Base-by-base conservation (phyloP, 35 echinoderm and acorn worm genomes). In the Eucidaris tribuloides region DNA sequence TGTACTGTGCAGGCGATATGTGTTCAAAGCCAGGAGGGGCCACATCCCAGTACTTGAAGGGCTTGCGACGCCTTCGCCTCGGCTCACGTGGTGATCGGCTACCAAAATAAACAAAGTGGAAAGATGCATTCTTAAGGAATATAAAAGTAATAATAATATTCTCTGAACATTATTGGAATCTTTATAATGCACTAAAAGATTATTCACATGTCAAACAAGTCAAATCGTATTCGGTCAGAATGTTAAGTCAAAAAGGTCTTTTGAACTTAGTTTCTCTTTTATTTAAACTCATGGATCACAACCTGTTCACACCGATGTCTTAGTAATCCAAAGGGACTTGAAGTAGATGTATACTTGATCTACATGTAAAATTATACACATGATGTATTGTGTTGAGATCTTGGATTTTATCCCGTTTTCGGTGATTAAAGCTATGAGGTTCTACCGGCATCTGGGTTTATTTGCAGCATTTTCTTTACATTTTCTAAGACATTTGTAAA, bases 21-120 rank as follows among this genome's bases (percentile, higher is more conserved):
- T 97, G 89, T 58, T 91, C 94, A 89, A 97, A 97, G 19, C 94
- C 94, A 71, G 89, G 79, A 18, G 94, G 94, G 7, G 94, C 79
- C 31, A 97, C 94, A 86, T 97, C 94, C 94, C 94, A 97, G 62
- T 97, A 97, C 58, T 91, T 91, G 89, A 88, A 84, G 18, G 89
- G 89, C 85, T 97, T 97, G 40, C 81, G 42, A 43, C 84, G 74
- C 40, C 81, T 82, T 32, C 74, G 46, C 25, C 58, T 86, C 38
- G 54, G 55, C 29, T 83, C 46, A 33, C 66, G 82, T 50, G 71
- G 61, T 19, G 91, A 87, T 49, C 84, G 84, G 46, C 84, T 87
- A 45, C 2, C 62, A 52, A 66, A 1, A 49, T 15, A 52, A 18
- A 81, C 30, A 18, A 49, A 46, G 48, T 19, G 15, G 5, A 14